Percentiles rank a stretch among this genome's conserved stretches.
phyloP scores from a whole-genome alignment of 2,113 vertebrate genomes.

The Pterocles gutturalis region DNA sequence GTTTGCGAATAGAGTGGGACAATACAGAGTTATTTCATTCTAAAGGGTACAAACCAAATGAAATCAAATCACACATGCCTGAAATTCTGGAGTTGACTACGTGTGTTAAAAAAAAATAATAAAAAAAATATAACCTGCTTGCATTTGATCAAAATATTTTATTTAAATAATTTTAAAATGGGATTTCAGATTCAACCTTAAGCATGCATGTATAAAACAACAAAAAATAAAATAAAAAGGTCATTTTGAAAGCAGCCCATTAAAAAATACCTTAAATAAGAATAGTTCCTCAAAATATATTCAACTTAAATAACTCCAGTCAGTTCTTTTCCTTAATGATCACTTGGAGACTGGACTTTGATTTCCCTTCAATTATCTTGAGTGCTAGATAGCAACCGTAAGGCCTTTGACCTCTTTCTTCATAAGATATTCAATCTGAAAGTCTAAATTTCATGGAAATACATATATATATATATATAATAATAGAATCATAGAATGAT shows the following conservation, averaged over 20 bases:
- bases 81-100: neutral
- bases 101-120: neutral
- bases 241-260: neutral
- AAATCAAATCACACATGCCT: neutral
- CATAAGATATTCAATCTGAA: neutral
- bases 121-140: neutral
- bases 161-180: neutral
- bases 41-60: neutral
- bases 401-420: neutral
- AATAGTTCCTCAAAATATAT: neutral
- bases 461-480: neutral
- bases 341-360: neutral
- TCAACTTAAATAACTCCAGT: neutral
- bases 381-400: neutral
- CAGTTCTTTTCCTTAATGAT: neutral
- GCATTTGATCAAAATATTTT: neutral
- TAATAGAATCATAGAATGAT: too few relatives aligned
- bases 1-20: neutral
- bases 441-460: neutral
- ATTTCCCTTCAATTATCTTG: neutral
- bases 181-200: neutral
- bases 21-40: neutral
- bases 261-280: neutral
- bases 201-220: neutral
- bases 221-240: neutral